A percentile compares a stretch with the other conserved stretches of the same genome.
Evolutionary conservation across 2,888 invertebrate species (phyloP).

Genomic region (Athalia circularis): DNA sequence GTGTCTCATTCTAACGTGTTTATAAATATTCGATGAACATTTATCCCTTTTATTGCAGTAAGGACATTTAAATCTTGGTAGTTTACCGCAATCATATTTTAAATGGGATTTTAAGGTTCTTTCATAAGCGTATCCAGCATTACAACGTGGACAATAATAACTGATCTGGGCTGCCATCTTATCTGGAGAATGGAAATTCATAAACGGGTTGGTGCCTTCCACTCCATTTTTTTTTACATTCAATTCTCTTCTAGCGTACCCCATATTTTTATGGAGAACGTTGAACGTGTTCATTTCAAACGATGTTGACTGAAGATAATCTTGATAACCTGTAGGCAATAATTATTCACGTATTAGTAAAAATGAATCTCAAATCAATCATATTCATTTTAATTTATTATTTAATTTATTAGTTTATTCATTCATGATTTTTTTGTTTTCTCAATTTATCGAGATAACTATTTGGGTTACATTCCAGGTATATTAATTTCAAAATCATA

Average conservation of each 20-base stretch:
- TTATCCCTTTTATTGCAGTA: conserved; percentile 76
- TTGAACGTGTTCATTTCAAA: conserved; percentile 60
- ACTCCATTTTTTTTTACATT: background rate
- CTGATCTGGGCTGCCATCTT: conserved; percentile 54
- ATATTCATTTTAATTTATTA: no score
- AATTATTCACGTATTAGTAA: conserved; percentile 34
- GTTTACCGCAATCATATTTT: conserved; percentile 75
- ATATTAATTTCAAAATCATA: no score
- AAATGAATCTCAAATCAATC: background rate
- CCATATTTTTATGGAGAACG: conserved; percentile 58
- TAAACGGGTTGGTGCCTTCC: no score
- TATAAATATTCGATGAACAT: conserved; percentile 75
- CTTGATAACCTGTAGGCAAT: conserved; percentile 63
- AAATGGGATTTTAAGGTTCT: conserved; percentile 74
- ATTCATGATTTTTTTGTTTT: no score
- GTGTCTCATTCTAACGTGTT: conserved; percentile 69
- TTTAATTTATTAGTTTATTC: background rate
- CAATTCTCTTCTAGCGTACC: conserved; percentile 49
- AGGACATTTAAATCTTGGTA: conserved; percentile 74
- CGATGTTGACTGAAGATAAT: conserved; percentile 44
- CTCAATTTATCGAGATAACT: no score
- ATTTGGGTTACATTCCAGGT: no score
- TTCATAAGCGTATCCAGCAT: conserved; percentile 71
- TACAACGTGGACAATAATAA: conserved; percentile 73
- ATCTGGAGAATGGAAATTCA: no score